Evolutionary conservation across 2,797 vertebrate species (phyloP).

Genomic region (Anas bernieri): DNA sequence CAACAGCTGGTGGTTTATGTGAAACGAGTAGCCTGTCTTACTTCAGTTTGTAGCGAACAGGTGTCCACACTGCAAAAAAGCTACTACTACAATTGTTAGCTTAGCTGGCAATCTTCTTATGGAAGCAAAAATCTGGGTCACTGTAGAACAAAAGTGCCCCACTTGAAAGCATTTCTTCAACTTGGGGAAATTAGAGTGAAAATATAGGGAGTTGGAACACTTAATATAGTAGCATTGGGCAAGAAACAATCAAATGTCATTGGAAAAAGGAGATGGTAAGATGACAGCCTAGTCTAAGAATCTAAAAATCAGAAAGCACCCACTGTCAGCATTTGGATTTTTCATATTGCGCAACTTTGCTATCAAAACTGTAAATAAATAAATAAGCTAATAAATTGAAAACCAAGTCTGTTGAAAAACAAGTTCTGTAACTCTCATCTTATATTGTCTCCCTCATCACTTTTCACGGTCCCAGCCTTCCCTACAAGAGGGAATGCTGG

Average conservation of each 20-base stretch:
- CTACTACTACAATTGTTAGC: conserved; percentile 43
- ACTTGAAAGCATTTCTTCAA: neutral
- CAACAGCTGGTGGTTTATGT: conserved; percentile 71
- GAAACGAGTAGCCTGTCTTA: conserved; percentile 65
- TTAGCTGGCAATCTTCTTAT: neutral
- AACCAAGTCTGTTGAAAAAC: neutral
- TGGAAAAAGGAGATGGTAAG: neutral
- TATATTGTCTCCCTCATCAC: neutral
- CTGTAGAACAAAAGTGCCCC: neutral
- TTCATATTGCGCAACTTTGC: neutral
- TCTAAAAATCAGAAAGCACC: neutral
- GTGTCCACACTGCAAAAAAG: conserved; percentile 48
- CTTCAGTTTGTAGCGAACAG: conserved; percentile 65
- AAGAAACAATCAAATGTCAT: neutral
- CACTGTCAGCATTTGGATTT: neutral
- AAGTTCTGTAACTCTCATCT: neutral
- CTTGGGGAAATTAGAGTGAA: neutral
- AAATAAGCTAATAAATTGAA: neutral
- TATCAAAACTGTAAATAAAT: neutral
- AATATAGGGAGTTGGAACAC: neutral
- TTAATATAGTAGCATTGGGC: neutral
- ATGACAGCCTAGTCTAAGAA: neutral
- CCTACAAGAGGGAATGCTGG: neutral
- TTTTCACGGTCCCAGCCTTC: neutral
- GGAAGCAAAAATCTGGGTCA: neutral